Base-by-base conservation (phyloP, 53 echinoderm and acorn worm species). In the Echinometra lucunter region DNA sequence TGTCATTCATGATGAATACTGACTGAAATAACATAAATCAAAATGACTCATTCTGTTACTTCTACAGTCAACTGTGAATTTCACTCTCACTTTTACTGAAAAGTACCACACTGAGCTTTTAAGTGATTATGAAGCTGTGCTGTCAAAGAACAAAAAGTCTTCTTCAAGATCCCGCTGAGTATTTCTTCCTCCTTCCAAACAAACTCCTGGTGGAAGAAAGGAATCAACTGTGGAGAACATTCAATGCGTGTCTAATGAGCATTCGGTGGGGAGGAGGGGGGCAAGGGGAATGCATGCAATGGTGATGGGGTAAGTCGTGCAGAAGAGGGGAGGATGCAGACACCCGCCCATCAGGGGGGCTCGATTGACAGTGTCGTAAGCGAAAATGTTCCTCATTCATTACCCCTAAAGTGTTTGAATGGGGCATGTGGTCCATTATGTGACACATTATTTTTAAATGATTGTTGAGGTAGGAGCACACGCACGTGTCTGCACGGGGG, bases 181-280 rank as follows among this genome's bases (percentile, higher is more conserved):
- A n/a, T 53, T 85, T 49, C 23, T 85, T 49, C 30, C n/a, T 10
- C 85, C 17, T 85, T 85, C 6, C 23, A n/a, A n/a, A n/a, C n/a
- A 28, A 1, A n/a, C 30, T 47, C 47, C 27, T 47, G 85, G 28
- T 28, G 45, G 28, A n/a, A 47, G 85, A 85, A 85, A 53, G 3
- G 78, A 85, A 85, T 85, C 28, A 49, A 42, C 49, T 49, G 49
- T 85, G 27, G 6, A 15, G n/a, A 85, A 85, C 85, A 49, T 85
- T 85, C 47, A 85, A 85, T 25, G 85, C 85, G 47, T 85, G 85
- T 47, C 85, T 85, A 85, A 85, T 85, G 85, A 85, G 49, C 85
- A 13, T 45, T 85, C 10, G 85, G 85, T 85, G 45, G 85, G 85
- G 47, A 85, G 85, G 47, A 85, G 30, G 85, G 85, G 85, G 85